Conservation (phyloP, 2,797 vertebrate genomes). For the Coreius guichenoti region DNA sequence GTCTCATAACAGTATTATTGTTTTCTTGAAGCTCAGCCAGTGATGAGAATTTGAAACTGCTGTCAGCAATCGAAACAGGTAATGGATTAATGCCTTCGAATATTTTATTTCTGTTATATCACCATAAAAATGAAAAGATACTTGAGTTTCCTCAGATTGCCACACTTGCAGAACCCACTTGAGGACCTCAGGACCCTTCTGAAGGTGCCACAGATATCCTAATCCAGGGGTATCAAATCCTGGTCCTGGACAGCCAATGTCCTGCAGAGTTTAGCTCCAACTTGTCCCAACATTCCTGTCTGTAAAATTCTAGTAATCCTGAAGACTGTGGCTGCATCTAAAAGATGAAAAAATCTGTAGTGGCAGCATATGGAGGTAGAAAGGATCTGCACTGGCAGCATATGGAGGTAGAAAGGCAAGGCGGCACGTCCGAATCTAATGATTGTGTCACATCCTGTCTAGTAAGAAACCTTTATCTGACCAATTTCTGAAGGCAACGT, state of each 20-base stretch:
- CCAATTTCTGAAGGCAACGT: no score
- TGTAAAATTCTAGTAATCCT: neutral
- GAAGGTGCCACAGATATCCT: neutral
- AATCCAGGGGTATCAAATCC: neutral
- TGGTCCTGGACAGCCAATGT: neutral
- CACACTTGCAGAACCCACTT: neutral
- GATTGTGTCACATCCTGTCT: no score
- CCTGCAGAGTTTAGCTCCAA: neutral
- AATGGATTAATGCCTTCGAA: slow-evolving; percentile 41
- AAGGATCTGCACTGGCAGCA: no score
- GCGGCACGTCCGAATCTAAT: no score
- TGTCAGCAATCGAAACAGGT: slow-evolving; percentile 83
- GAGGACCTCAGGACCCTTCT: neutral
- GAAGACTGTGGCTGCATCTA: neutral
- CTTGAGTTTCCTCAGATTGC: neutral
- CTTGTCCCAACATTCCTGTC: neutral
- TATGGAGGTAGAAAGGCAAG: no score
- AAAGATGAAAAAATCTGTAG: no score
- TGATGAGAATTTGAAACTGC: slow-evolving; percentile 80
- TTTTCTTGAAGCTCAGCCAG: slow-evolving; percentile 77
- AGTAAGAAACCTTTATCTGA: no score
- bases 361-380: no score
- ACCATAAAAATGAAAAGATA: neutral
- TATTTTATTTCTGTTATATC: neutral
- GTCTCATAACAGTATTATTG: neutral